Conservation (phyloP, 2,888 invertebrate genomes). For the Callyntrura guangdongensis region DNA sequence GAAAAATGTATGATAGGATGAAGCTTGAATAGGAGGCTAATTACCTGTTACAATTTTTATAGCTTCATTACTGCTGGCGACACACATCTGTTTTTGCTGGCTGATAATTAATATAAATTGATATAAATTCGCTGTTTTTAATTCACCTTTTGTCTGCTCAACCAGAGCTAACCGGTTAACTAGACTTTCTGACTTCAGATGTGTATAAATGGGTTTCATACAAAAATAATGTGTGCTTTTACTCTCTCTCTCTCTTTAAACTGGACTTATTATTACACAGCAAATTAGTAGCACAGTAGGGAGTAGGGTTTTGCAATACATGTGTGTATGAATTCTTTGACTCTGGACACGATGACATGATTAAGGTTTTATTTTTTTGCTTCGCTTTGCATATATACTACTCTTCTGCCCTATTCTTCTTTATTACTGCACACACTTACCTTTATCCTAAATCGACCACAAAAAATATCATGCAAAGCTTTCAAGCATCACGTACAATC, state of each 20-base stretch:
- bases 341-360: background rate
- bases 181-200: background rate
- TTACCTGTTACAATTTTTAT: constrained; percentile 4
- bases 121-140: background rate
- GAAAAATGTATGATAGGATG: too few relatives aligned
- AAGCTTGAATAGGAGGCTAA: background rate
- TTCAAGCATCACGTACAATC: background rate
- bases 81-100: background rate
- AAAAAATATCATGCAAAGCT: background rate
- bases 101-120: background rate
- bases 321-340: too few relatives aligned
- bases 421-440: background rate
- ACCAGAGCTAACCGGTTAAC: constrained; percentile 49
- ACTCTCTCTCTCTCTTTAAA: background rate
- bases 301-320: too few relatives aligned
- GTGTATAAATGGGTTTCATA: background rate
- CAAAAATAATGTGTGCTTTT: background rate
- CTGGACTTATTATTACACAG: background rate
- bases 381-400: background rate
- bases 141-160: constrained; percentile 1
- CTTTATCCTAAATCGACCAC: background rate
- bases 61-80: constrained; percentile 13
- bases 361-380: background rate
- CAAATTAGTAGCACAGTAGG: too few relatives aligned
- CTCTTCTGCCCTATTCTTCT: background rate